Percentiles rank a stretch among this genome's conserved stretches.
phyloP scores from a whole-genome alignment of 2,888 invertebrate species.

The Nemapogon koenigi region DNA sequence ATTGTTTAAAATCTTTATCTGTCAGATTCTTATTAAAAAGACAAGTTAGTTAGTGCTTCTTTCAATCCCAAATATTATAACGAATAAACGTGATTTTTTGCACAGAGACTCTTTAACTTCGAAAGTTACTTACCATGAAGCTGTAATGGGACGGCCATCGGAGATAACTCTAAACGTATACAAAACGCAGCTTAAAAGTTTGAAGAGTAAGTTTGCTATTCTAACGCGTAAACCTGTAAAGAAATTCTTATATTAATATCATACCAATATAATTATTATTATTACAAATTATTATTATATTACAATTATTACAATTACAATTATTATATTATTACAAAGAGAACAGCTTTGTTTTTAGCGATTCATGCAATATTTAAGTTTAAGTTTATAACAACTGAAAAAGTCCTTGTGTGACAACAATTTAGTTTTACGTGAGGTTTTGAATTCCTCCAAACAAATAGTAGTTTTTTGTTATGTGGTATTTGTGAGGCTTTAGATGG shows the following conservation, averaged over 20 bases:
- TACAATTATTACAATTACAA: too few species aligned
- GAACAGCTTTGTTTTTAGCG: too few species aligned
- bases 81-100: too few species aligned
- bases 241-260: constrained; percentile 20
- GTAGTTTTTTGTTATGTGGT: neutral
- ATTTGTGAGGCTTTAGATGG: neutral
- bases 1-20: too few species aligned
- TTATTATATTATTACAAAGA: too few species aligned
- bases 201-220: constrained; percentile 96
- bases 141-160: constrained; percentile 86
- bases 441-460: neutral
- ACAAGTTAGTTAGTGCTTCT: too few species aligned
- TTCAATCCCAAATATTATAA: too few species aligned
- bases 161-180: constrained; percentile 93
- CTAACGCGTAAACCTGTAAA: constrained; percentile 95
- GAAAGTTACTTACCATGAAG: constrained; percentile 88
- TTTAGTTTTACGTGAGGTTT: neutral
- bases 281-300: too few species aligned
- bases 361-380: too few species aligned
- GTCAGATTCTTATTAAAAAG: too few species aligned
- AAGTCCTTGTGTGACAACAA: neutral
- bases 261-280: too few species aligned
- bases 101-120: too few species aligned
- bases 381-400: constrained; percentile 2
- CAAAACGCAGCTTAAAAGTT: constrained; percentile 93